phyloP scores from a whole-genome alignment of 2,113 vertebrate genomes.

The Labrus mixtus region DNA sequence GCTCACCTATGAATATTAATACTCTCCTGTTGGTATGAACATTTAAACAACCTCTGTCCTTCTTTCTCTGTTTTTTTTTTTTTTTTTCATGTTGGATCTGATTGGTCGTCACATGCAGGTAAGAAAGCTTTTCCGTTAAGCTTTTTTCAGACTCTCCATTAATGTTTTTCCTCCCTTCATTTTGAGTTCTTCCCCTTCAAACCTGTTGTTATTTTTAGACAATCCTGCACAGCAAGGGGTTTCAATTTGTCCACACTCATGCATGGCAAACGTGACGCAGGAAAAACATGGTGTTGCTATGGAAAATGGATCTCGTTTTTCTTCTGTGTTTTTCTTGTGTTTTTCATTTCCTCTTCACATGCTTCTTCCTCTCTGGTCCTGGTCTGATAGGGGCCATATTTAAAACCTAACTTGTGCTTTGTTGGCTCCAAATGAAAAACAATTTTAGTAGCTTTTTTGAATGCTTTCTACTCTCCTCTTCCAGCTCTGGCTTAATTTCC shows the following conservation, averaged over 20 bases:
- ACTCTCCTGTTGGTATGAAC: slow-evolving; percentile 36
- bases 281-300: slow-evolving; percentile 45
- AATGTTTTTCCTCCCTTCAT: neutral
- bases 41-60: slow-evolving; percentile 27
- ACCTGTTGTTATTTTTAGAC: slow-evolving; percentile 4
- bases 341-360: slow-evolving; percentile 11
- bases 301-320: slow-evolving; percentile 31
- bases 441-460: slow-evolving; percentile 72
- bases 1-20: slow-evolving; percentile 50
- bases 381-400: slow-evolving; percentile 59
- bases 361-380: slow-evolving; percentile 19
- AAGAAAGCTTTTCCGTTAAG: slow-evolving; percentile 44
- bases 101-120: slow-evolving; percentile 53
- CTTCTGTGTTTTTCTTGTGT: neutral
- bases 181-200: neutral
- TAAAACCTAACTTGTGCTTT: slow-evolving; percentile 65
- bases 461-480: slow-evolving; percentile 38
- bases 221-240: slow-evolving; percentile 5
- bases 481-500: slow-evolving; percentile 37
- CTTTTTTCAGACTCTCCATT: neutral
- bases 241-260: neutral
- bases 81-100: slow-evolving; percentile 40
- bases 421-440: slow-evolving; percentile 69
- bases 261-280: slow-evolving; percentile 10
- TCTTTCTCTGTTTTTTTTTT: slow-evolving; percentile 1